These are phyloP conservation scores for Acanthurus leucopareius DNA, from an alignment of 2,797 vertebrate species.

Conservation along the genomic window DNA sequence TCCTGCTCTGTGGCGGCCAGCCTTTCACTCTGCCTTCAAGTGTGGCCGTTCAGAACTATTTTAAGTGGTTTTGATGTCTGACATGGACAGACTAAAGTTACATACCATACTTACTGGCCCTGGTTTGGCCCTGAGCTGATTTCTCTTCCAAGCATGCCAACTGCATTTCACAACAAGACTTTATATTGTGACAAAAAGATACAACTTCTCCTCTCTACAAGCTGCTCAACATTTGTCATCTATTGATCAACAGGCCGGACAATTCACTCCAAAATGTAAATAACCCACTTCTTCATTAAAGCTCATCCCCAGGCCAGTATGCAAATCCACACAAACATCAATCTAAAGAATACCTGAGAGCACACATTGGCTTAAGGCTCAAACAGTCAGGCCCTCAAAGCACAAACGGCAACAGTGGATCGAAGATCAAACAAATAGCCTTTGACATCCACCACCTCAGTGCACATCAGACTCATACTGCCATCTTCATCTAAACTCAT, in stretches of 20 bases:
- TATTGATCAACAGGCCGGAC: slow-evolving; percentile 54
- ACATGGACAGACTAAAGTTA: background rate
- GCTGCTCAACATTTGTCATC: slow-evolving; percentile 33
- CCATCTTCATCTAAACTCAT: slow-evolving; percentile 68
- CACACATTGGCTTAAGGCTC: slow-evolving; percentile 50
- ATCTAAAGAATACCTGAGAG: slow-evolving; percentile 54
- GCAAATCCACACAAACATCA: slow-evolving; percentile 73
- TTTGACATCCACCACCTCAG: slow-evolving; percentile 69
- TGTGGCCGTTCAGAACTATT: background rate
- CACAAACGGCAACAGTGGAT: slow-evolving; percentile 67
- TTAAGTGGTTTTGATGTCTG: background rate
- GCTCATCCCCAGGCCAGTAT: slow-evolving; percentile 57
- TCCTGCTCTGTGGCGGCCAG: no score
- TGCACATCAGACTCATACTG: slow-evolving; percentile 66
- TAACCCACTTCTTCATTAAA: slow-evolving; percentile 64
- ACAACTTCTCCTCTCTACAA: slow-evolving; percentile 9
- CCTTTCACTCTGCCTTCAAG: background rate
- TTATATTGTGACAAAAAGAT: background rate
- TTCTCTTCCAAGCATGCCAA: background rate
- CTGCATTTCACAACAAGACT: background rate
- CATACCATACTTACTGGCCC: background rate
- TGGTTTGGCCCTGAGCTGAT: background rate
- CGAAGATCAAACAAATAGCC: slow-evolving; percentile 70
- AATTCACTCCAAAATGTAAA: slow-evolving; percentile 57
- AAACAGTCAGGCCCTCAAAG: slow-evolving; percentile 57